phyloP scores from a whole-genome alignment of 2,797 vertebrate genomes.

The Coreius guichenoti region DNA sequence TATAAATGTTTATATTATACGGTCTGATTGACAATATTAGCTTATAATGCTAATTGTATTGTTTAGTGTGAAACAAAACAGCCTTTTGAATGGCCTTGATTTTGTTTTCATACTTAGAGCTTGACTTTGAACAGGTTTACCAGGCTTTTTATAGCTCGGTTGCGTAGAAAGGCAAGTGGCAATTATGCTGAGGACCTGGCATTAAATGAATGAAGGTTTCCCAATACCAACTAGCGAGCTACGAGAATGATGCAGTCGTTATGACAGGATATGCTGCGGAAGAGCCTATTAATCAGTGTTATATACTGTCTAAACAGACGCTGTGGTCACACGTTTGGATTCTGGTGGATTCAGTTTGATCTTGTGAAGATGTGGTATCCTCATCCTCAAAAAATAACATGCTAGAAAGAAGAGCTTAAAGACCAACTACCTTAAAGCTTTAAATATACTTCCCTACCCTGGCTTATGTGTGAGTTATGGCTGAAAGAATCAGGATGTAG shows the following conservation, averaged over 20 bases:
- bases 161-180: constrained; percentile 68
- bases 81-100: neutral
- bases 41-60: neutral
- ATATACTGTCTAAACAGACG: constrained; percentile 12
- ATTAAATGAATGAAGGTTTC: constrained; percentile 13
- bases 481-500: neutral
- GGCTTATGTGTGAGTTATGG: neutral
- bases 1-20: neutral
- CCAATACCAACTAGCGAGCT: neutral
- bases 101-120: constrained; percentile 18
- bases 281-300: constrained; percentile 30
- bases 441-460: neutral
- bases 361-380: neutral
- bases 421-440: neutral
- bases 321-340: constrained; percentile 7
- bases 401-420: neutral
- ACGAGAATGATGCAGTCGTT: constrained; percentile 12
- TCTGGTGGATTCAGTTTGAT: constrained; percentile 17
- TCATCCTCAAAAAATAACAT: constrained; percentile 1
- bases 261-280: constrained; percentile 4
- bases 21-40: neutral
- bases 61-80: constrained; percentile 18
- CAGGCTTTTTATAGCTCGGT: neutral
- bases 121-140: constrained; percentile 21
- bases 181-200: constrained; percentile 65